Conservation (phyloP, 2,113 vertebrate species). For the Microcebus tavaratra region DNA sequence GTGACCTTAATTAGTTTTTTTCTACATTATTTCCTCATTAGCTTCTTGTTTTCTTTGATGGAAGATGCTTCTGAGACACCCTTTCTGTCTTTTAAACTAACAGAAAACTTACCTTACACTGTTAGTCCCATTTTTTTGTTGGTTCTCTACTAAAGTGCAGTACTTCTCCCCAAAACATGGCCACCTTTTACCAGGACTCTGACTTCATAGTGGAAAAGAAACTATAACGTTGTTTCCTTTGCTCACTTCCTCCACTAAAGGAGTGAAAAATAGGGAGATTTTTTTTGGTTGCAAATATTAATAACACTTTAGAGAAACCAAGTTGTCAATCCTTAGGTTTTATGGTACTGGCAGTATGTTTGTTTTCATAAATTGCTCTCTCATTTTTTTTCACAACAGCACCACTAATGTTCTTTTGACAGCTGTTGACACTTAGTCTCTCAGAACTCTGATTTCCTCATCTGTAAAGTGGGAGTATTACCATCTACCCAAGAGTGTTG, state of each 20-base stretch:
- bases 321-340: slow-evolving; percentile 80
- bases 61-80: neutral
- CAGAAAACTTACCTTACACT: slow-evolving; percentile 30
- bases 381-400: neutral
- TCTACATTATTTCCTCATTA: slow-evolving; percentile 39
- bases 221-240: slow-evolving; percentile 27
- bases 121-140: neutral
- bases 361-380: slow-evolving; percentile 83
- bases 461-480: neutral
- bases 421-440: neutral
- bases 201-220: slow-evolving; percentile 53
- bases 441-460: neutral
- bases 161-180: neutral
- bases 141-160: neutral
- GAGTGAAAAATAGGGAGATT: slow-evolving; percentile 66
- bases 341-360: slow-evolving; percentile 83
- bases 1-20: slow-evolving; percentile 58
- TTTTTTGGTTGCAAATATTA: slow-evolving; percentile 82
- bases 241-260: slow-evolving; percentile 62
- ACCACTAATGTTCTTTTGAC: neutral
- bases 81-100: slow-evolving; percentile 48
- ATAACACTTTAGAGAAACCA: slow-evolving; percentile 86
- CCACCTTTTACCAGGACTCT: slow-evolving; percentile 19
- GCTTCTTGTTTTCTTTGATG: neutral
- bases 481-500: neutral